phyloP scores from a whole-genome alignment of 1,140 invertebrate species.

The Neodiprion virginianus region DNA sequence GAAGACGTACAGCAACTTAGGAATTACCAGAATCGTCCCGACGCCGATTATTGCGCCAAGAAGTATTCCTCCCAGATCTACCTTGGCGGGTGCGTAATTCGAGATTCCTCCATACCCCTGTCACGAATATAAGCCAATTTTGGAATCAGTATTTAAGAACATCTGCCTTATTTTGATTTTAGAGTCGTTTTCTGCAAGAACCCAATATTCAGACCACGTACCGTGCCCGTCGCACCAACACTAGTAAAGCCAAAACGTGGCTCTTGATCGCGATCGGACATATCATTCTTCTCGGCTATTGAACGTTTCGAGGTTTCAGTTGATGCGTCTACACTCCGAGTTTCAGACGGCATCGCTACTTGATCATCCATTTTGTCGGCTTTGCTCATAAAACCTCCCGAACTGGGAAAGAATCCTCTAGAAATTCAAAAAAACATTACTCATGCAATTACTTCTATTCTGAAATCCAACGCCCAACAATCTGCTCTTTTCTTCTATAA shows the following conservation, averaged over 20 bases:
- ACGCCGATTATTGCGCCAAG: slow-evolving; percentile 80
- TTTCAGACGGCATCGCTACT: slow-evolving; percentile 44
- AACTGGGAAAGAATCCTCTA: slow-evolving; percentile 55
- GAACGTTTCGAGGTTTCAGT: slow-evolving; percentile 29
- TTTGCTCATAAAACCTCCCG: slow-evolving; percentile 50
- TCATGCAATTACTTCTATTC: not conserved
- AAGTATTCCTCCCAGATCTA: slow-evolving; percentile 81
- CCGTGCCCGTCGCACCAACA: slow-evolving; percentile 43
- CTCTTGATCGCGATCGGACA: slow-evolving; percentile 50
- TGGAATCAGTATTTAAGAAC: slow-evolving; percentile 5
- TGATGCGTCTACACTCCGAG: slow-evolving; percentile 17
- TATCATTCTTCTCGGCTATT: slow-evolving; percentile 34
- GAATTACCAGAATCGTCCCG: slow-evolving; percentile 78
- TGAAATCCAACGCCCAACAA: no score
- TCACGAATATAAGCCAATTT: slow-evolving; percentile 22
- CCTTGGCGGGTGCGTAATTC: slow-evolving; percentile 74
- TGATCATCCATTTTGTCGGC: slow-evolving; percentile 49
- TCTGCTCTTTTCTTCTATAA: no score
- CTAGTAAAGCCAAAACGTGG: slow-evolving; percentile 56
- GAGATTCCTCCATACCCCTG: slow-evolving; percentile 63
- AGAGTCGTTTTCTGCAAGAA: not conserved
- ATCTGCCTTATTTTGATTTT: slow-evolving; percentile 14
- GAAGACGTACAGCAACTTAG: slow-evolving; percentile 77
- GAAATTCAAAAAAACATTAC: slow-evolving; percentile 4
- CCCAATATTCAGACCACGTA: slow-evolving; percentile 30